These are phyloP conservation scores for Drosophila suboccidentalis DNA, from an alignment of 2,888 invertebrate species.

Conservation along the genomic window DNA sequence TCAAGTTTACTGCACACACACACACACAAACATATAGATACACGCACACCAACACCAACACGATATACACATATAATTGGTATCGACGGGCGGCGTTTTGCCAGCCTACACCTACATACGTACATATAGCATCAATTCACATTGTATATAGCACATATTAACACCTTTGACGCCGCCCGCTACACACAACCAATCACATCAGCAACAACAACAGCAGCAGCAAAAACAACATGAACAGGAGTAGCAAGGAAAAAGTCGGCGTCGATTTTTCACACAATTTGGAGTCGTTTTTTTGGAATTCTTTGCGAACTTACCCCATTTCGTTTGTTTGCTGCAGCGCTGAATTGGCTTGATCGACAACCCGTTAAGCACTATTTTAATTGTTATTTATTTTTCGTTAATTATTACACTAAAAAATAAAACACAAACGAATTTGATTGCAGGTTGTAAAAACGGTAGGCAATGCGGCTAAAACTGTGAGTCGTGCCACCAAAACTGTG, in stretches of 20 bases:
- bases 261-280: constrained; percentile 76
- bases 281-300: constrained; percentile 21
- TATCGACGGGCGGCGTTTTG: constrained; percentile 35
- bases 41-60: constrained; percentile 25
- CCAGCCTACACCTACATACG: constrained; percentile 31
- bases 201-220: constrained; percentile 21
- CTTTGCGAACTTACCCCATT: constrained; percentile 66
- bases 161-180: constrained; percentile 64
- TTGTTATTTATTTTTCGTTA: constrained; percentile 57
- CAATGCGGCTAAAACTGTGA: constrained; percentile 58
- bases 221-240: constrained; percentile 18
- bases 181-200: constrained; percentile 45
- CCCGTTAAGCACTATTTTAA: constrained; percentile 52
- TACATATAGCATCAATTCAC: constrained; percentile 53
- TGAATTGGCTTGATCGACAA: constrained; percentile 49
- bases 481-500: constrained; percentile 32
- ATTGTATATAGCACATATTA: constrained; percentile 56
- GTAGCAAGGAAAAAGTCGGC: constrained; percentile 59
- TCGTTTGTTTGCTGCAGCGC: constrained; percentile 51
- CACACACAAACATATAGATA: constrained; percentile 15
- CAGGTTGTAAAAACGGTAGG: constrained; percentile 53
- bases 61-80: constrained; percentile 34
- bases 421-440: constrained; percentile 54
- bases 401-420: constrained; percentile 67
- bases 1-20: constrained; percentile 66